Base-by-base conservation (phyloP, 2,888 invertebrate species). In the Brachyptera putata region DNA sequence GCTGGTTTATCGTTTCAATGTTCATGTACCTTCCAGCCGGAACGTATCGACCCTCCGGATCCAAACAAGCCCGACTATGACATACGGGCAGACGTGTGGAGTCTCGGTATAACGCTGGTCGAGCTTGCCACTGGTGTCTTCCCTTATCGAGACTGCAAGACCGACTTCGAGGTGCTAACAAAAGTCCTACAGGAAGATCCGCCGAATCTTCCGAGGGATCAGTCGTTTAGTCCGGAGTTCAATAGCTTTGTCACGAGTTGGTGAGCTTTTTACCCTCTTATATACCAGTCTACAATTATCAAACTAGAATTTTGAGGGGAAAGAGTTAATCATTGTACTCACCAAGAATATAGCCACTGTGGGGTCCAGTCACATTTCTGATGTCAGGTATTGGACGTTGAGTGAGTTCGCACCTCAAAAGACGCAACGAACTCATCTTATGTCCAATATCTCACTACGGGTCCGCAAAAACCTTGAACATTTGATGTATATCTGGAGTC, bases 71-170 rank as follows among this genome's bases (percentile, higher is more conserved):
- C 95, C 57, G 94, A 95, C 77, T 99, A 99, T 76, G 99, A 99
- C 78, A 95, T 99, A 72, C 84, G 99, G 69, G 98, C 99, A 18
- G 99, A 99, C 78, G 98, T 99, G 56, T 99, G 99, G 99, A 96
- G 96, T 67, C 80, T 99, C 67, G 99, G 99, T 68, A 96, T 95
- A 70, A 94, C 94, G 58, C 80, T 95, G 61, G 93, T 99, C 56
- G 99, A 99, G 80, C 80, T 99, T 70, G 99, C 98, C 48, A 95
- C 95, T 13, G 98, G 96, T 57, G 87, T 89, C 67, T 97, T 96
- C 74, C 98, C 98, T 0, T 94, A 94, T 76, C 83, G 85, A 74
- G 91, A 95, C 77, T 97, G 97, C 76, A 89, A 90, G 77, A 95
- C 93, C 70, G 98, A 98, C 78, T 99, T 99, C 78, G 98, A 98